These are phyloP conservation scores for Protosalanx chinensis DNA, from an alignment of 2,797 vertebrate species.

Conservation along the genomic window DNA sequence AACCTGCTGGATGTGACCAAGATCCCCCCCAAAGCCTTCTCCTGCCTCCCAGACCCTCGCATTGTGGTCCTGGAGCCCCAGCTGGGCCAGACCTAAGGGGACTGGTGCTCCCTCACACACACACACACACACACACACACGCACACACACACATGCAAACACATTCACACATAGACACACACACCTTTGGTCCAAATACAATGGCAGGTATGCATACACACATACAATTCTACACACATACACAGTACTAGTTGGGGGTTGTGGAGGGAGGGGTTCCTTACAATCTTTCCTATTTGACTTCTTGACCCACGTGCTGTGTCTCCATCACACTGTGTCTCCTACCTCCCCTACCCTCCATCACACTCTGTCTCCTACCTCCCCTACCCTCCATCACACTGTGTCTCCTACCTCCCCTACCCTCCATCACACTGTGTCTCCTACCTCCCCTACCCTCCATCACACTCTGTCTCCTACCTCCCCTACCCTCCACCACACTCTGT, in stretches of 20 bases:
- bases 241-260: not conserved
- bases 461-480: too few species aligned
- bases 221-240: not conserved
- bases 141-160: not conserved
- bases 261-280: not conserved
- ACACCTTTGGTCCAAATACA: not conserved
- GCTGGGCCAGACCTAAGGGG: constrained; percentile 45
- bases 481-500: not conserved
- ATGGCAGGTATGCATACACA: not conserved
- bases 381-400: too few species aligned
- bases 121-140: constrained; percentile 15
- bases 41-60: constrained; percentile 66
- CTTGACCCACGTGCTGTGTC: not conserved
- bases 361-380: too few species aligned
- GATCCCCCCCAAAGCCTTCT: constrained; percentile 70
- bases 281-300: not conserved
- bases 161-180: not conserved
- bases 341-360: too few species aligned
- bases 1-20: constrained; percentile 69
- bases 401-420: too few species aligned
- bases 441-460: not conserved
- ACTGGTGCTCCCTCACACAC: constrained; percentile 1
- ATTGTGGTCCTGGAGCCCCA: constrained; percentile 75
- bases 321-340: not conserved
- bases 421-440: too few species aligned